Evolutionary conservation across 2,888 invertebrate species (phyloP), one percentile per base, ranked within the genome.

Genomic region (Folsomia candida): DNA sequence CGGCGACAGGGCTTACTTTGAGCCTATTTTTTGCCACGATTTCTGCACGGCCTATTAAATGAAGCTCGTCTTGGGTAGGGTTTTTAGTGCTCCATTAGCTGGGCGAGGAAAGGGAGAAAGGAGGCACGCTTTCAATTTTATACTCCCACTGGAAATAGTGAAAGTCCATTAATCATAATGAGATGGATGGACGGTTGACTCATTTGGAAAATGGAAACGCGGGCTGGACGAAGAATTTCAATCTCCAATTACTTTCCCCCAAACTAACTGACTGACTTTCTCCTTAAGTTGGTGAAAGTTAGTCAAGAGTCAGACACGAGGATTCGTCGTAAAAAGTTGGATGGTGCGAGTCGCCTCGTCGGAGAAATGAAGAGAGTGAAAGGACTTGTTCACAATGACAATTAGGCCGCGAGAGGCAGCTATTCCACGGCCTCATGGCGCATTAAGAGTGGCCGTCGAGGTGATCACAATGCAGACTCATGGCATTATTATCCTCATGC

Each of bases 191-290:
- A 57, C n/a, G 57, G 57, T 57, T 57, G 57, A 22, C 24, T 57
- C 57, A 57, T 57, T 57, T 57, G 57, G 57, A 57, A 57, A 57
- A 57, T 57, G 57, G 57, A 57, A 57, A 57, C n/a, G n/a, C n/a
- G 24, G 57, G n/a, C 24, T 20, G 4, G 20, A 57, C 4, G 57
- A 4, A 57, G 24, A 57, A 57, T 57, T 22, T n/a, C 57, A 57
- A 20, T 57, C 57, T 57, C 57, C 57, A 57, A 57, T 57, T 57
- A 57, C 57, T 37, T 14, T 37, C 37, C 37, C 14, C 14, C 14
- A 37, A 37, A 37, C 37, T n/a, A n/a, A n/a, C n/a, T n/a, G n/a
- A n/a, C n/a, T n/a, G n/a, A n/a, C n/a, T n/a, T n/a, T n/a, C n/a
- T n/a, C n/a, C n/a, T n/a, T 14, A 37, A 37, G 6, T 9, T 14